Conservation (phyloP, 2,113 vertebrate genomes). For the Pituophis catenifer region DNA sequence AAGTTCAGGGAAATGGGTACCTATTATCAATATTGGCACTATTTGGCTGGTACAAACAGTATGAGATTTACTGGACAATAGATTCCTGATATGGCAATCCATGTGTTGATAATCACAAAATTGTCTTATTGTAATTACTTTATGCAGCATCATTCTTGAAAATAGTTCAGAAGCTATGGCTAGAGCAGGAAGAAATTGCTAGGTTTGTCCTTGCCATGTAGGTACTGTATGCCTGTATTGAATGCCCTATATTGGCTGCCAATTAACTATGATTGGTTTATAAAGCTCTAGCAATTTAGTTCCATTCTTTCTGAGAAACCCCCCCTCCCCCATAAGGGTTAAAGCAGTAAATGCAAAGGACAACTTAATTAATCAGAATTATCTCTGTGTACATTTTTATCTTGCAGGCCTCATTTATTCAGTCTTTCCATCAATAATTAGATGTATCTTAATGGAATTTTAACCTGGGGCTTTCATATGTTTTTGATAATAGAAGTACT, state of each 20-base stretch:
- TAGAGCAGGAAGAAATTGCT: not conserved
- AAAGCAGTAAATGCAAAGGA: not conserved
- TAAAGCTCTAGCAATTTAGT: not conserved
- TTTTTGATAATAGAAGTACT: no score
- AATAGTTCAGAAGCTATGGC: not conserved
- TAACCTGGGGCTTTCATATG: no score
- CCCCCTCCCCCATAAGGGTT: not conserved
- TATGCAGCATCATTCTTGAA: not conserved
- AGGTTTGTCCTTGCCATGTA: not conserved
- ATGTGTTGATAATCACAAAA: not conserved
- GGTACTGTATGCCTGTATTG: not conserved
- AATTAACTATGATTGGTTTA: not conserved
- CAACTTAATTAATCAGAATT: not conserved
- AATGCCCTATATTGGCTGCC: not conserved
- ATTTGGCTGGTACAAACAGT: not conserved
- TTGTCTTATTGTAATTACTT: not conserved
- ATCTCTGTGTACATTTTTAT: not conserved
- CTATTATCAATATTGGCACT: not conserved
- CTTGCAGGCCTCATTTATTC: not conserved
- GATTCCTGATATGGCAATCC: not conserved
- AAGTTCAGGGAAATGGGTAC: not conserved
- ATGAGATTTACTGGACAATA: not conserved
- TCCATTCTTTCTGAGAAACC: not conserved
- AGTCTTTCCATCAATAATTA: not conserved
- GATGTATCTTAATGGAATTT: not conserved